Evolutionary conservation across 2,888 invertebrate genomes (phyloP).

Genomic region (Hirtodrosophila cameraria): DNA sequence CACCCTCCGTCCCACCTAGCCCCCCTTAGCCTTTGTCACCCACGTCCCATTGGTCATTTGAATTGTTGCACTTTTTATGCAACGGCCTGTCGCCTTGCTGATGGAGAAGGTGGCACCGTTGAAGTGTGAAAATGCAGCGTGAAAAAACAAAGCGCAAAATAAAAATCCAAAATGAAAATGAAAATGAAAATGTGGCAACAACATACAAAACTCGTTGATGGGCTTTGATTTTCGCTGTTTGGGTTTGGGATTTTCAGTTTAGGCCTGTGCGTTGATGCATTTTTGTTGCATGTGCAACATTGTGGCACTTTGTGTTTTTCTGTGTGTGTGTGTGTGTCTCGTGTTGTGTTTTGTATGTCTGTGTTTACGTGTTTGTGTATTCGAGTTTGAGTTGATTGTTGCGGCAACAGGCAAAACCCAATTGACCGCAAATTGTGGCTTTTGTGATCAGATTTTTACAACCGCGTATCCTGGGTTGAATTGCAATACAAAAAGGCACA

Average conservation of each 20-base stretch:
- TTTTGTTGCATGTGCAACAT: conserved; percentile 73
- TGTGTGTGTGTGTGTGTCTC: conserved; percentile 10
- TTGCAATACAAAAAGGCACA: conserved; percentile 8
- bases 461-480: conserved; percentile 24
- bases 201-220: conserved; percentile 31
- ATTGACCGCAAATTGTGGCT: conserved; percentile 80
- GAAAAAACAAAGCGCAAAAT: conserved; percentile 32
- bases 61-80: conserved; percentile 79
- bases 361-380: too few species aligned
- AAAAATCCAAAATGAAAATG: conserved; percentile 11
- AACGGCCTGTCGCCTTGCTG: conserved; percentile 55
- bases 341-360: conserved; percentile 7
- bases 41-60: conserved; percentile 65
- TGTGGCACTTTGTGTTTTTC: conserved; percentile 18
- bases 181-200: conserved; percentile 45
- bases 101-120: conserved; percentile 41
- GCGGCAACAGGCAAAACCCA: conserved; percentile 74
- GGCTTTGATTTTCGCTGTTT: conserved; percentile 5
- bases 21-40: too few species aligned
- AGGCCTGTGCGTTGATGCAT: conserved; percentile 64
- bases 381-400: conserved; percentile 72
- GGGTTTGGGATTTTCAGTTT: conserved; percentile 36
- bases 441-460: conserved; percentile 76
- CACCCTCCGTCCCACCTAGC: neutral
- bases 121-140: conserved; percentile 77